phyloP scores from a whole-genome alignment of 2,888 invertebrate species.

The Archips xylosteana region DNA sequence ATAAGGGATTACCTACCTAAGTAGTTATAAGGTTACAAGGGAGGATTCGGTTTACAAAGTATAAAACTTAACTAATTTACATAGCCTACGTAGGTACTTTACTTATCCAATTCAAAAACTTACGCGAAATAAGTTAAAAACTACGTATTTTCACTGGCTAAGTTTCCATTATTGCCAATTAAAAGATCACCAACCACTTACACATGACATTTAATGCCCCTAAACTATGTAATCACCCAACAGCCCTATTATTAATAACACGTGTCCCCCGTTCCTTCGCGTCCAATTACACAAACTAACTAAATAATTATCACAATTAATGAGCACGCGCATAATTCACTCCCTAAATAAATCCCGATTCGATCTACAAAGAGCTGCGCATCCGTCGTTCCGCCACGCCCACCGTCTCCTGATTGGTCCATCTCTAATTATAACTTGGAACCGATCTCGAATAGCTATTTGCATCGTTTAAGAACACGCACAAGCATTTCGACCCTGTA shows the following conservation, averaged over 20 bases:
- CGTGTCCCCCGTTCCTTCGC: conserved; percentile 58
- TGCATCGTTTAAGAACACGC: conserved; percentile 73
- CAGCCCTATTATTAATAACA: conserved; percentile 30
- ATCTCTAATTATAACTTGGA: conserved; percentile 79
- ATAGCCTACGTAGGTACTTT: too few species aligned
- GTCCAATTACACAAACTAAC: conserved; percentile 79
- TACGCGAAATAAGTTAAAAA: too few species aligned
- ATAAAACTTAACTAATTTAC: too few species aligned
- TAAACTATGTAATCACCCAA: not conserved
- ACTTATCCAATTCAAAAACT: not conserved
- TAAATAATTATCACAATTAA: conserved; percentile 85
- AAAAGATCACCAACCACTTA: conserved; percentile 10
- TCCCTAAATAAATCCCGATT: conserved; percentile 77
- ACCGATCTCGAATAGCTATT: conserved; percentile 74
- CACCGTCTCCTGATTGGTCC: conserved; percentile 71
- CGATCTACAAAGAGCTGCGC: conserved; percentile 70
- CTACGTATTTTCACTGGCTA: too few species aligned
- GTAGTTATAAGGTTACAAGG: too few species aligned
- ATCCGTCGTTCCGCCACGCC: conserved; percentile 65
- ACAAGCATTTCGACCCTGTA: conserved; percentile 52
- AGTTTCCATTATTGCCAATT: not conserved
- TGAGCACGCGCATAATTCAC: conserved; percentile 75
- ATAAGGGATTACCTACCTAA: too few species aligned
- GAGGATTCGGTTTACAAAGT: too few species aligned
- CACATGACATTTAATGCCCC: conserved; percentile 9